These are phyloP conservation scores for Elymnias hypermnestra DNA, from an alignment of 1,140 invertebrate genomes.

Conservation along the genomic window DNA sequence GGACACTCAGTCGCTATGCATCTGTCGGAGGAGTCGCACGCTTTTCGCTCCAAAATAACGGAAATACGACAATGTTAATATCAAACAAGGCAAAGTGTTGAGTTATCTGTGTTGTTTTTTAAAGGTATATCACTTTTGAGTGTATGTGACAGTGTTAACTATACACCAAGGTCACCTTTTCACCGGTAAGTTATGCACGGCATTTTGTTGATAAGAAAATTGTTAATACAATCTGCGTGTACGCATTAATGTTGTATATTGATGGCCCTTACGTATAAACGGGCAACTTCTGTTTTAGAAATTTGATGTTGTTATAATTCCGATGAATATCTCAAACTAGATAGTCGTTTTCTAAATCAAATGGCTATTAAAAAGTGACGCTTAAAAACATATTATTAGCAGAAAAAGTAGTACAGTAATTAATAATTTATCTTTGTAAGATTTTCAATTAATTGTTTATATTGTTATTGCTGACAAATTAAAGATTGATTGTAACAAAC, in stretches of 20 bases:
- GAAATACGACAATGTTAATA: conserved; percentile 7
- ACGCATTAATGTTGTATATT: not conserved
- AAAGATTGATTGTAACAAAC: no score
- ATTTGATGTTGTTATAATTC: no score
- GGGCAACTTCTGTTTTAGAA: no score
- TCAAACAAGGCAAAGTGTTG: conserved; percentile 8
- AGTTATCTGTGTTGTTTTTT: conserved; percentile 1
- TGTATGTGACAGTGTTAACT: conserved; percentile 12
- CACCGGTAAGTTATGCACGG: conserved; percentile 1
- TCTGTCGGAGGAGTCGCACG: conserved; percentile 29
- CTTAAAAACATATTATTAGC: no score
- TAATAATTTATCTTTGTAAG: no score
- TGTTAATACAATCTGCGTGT: not conserved
- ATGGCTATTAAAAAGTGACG: no score
- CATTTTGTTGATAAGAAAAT: not conserved
- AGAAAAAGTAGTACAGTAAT: no score
- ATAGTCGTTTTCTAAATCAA: no score
- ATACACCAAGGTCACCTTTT: not conserved
- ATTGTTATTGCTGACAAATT: no score
- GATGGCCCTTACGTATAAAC: not conserved
- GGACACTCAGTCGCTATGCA: conserved; percentile 47
- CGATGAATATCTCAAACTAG: no score
- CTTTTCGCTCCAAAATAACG: conserved; percentile 7
- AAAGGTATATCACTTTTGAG: conserved; percentile 1
- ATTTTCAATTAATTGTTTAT: no score